phyloP scores from a whole-genome alignment of 2,113 vertebrate genomes.

The Silurus meridionalis region DNA sequence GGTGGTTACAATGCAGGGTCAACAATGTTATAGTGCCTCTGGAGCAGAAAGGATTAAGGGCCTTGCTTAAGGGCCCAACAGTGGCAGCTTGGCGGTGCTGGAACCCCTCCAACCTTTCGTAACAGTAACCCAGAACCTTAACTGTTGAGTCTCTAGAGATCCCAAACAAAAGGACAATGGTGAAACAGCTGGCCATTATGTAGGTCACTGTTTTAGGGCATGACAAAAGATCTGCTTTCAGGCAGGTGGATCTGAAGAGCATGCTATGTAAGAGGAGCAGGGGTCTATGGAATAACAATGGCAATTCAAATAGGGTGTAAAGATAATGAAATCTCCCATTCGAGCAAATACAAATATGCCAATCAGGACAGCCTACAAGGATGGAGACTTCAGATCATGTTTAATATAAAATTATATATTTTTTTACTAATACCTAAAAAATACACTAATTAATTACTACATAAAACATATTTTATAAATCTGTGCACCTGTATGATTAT shows the following conservation, averaged over 20 bases:
- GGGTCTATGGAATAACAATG: neutral
- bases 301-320: slow-evolving; percentile 5
- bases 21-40: no score
- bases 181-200: slow-evolving; percentile 36
- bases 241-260: slow-evolving; percentile 20
- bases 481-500: no score
- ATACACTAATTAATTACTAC: no score
- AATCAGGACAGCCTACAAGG: neutral
- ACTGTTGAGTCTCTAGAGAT: neutral
- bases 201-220: slow-evolving; percentile 50
- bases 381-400: neutral
- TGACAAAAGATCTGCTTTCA: slow-evolving; percentile 24
- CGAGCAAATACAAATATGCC: slow-evolving; percentile 6
- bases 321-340: slow-evolving; percentile 3
- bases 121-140: no score
- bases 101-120: no score
- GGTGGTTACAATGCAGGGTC: no score
- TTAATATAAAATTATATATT: neutral
- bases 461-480: neutral
- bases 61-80: no score
- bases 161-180: slow-evolving; percentile 42
- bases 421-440: no score
- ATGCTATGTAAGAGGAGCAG: slow-evolving; percentile 2
- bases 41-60: no score
- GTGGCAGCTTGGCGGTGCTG: no score